Evolutionary conservation across 2,797 vertebrate genomes (phyloP).

Genomic region (Pogonophryne albipinna): DNA sequence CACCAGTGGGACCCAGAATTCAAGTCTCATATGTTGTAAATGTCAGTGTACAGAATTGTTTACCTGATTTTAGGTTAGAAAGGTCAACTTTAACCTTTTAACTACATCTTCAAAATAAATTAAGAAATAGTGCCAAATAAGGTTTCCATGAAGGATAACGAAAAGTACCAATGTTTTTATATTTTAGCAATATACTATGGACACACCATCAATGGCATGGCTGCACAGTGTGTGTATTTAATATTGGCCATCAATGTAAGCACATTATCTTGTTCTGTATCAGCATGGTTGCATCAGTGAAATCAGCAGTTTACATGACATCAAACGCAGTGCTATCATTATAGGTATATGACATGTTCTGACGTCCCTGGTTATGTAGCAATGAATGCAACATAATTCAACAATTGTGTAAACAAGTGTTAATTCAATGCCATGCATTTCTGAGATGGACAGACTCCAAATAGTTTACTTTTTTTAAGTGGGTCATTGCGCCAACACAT

Average conservation of each 20-base stretch:
- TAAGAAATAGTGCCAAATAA: not conserved
- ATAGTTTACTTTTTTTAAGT: conserved; percentile 1
- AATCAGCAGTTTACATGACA: not conserved
- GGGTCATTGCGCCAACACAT: conserved; percentile 42
- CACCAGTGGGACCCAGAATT: not conserved
- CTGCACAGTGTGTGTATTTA: not conserved
- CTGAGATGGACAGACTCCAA: not conserved
- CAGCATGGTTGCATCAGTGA: not conserved
- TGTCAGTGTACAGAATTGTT: not conserved
- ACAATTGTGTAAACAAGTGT: not conserved
- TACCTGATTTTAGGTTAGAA: not conserved
- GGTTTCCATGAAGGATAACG: not conserved
- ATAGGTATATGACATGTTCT: not conserved
- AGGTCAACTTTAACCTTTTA: not conserved
- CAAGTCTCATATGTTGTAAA: not conserved
- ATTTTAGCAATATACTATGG: not conserved
- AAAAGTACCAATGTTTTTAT: not conserved
- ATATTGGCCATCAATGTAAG: not conserved
- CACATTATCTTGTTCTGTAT: not conserved
- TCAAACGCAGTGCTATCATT: not conserved
- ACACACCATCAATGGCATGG: not conserved
- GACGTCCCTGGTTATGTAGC: not conserved
- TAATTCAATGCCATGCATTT: not conserved
- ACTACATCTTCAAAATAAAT: not conserved
- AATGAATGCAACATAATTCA: not conserved